phyloP scores from a whole-genome alignment of 1,140 invertebrate genomes.

The Anastrepha ludens region DNA sequence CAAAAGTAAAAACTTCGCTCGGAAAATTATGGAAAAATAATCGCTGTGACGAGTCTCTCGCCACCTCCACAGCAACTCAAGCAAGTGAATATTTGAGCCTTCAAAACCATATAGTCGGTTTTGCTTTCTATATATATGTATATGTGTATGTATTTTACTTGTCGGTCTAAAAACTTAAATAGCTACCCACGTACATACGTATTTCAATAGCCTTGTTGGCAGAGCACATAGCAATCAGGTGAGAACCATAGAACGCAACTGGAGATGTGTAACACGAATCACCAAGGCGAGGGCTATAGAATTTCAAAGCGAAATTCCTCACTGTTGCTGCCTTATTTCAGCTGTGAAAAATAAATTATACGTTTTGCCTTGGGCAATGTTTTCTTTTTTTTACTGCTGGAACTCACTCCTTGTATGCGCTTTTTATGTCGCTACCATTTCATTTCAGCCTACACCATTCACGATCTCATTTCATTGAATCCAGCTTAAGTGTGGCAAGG shows the following conservation, averaged over 20 bases:
- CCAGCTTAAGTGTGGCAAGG: slow-evolving; percentile 15
- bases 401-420: neutral
- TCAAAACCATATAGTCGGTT: too few relatives aligned
- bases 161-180: neutral
- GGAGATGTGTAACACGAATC: neutral
- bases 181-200: neutral
- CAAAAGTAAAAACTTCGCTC: too few relatives aligned
- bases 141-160: too few relatives aligned
- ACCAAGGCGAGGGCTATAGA: neutral
- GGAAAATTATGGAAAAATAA: too few relatives aligned
- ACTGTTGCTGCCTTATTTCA: neutral
- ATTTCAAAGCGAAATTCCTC: neutral
- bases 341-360: slow-evolving; percentile 30
- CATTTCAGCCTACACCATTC: neutral
- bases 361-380: neutral
- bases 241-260: neutral
- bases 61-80: too few relatives aligned
- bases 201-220: neutral
- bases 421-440: neutral
- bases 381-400: neutral
- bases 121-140: too few relatives aligned
- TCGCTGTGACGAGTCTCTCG: too few relatives aligned
- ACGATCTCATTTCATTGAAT: neutral
- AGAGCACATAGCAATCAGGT: neutral
- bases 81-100: too few relatives aligned